Evolutionary conservation across 2,797 vertebrate genomes (phyloP), one percentile per base, ranked within the genome.

Genomic region (Heliangelus exortis): DNA sequence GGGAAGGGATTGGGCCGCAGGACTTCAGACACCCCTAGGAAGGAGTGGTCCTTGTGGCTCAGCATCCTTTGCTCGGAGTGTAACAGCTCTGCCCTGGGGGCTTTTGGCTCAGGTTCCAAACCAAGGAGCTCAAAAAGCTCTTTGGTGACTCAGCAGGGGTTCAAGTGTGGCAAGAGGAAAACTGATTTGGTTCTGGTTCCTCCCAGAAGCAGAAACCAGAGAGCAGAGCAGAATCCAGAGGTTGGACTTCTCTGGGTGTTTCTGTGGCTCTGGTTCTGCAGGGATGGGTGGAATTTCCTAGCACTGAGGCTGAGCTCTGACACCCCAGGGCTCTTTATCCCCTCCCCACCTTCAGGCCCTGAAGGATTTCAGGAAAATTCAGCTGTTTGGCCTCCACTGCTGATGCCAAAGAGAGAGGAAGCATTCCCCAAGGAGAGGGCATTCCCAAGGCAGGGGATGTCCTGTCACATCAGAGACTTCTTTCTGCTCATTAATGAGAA

Each of bases 191-290:
- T 41, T 14, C 39, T 41, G 39, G 13, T 28, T n/a, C 36, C 39
- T 69, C 58, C 10, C 4, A 43, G 53, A 53, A 10, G 10, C 28
- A 5, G 10, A 50, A 26, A 45, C 14, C 21, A 34, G 21, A 1
- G 14, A 23, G 39, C 45, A 59, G 58, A 25, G 21, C 31, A 23
- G 29, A 53, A 41, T 4, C 57, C 57, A 12, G 16, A 15, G 3
- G 17, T 7, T 12, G 0, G 31, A 21, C 31, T 21, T 36, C 51
- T 41, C 33, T 0, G 2, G 4, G 21, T 28, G 53, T 21, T 47
- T 51, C 53, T 77, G 39, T 36, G 39, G 10, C 39, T 39, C 10
- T 39, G 45, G 21, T 54, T 36, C 72, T 34, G 15, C 21, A 6
- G 11, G 19, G 47, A 10, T 47, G 20, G 22, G 47, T 20, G 47